These are phyloP conservation scores for Adelosebastes latens DNA, from an alignment of 2,797 vertebrate genomes.

Conservation along the genomic window DNA sequence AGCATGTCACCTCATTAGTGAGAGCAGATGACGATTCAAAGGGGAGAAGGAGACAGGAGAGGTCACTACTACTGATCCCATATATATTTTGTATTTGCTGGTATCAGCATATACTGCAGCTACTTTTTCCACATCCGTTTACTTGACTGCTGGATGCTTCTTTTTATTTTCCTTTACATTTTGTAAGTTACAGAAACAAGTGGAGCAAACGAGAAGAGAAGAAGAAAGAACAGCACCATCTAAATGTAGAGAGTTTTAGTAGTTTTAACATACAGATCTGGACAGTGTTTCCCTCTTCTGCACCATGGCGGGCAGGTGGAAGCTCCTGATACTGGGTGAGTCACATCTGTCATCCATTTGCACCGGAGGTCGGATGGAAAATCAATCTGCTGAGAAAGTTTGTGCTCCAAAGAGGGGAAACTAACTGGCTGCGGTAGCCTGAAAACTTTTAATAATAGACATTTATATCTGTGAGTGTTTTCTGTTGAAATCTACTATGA, in stretches of 20 bases:
- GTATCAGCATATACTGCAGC: neutral
- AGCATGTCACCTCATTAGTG: conserved; percentile 7
- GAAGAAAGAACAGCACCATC: neutral
- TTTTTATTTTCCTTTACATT: neutral
- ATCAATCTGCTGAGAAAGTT: neutral
- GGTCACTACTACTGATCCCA: neutral
- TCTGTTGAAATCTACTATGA: neutral
- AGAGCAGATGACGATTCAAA: conserved; percentile 19
- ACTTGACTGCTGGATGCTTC: neutral
- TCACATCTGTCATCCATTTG: conserved; percentile 47
- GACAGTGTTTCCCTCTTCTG: conserved; percentile 1
- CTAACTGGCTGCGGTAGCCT: neutral
- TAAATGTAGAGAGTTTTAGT: neutral
- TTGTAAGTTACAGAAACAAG: neutral
- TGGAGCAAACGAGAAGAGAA: neutral
- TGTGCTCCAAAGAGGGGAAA: neutral
- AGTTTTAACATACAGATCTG: conserved; percentile 7
- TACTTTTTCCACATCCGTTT: neutral
- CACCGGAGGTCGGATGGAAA: conserved; percentile 26
- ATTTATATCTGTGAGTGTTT: neutral
- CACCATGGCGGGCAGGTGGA: conserved; percentile 57
- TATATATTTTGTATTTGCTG: neutral
- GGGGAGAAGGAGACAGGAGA: neutral
- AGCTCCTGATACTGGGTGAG: conserved; percentile 72
- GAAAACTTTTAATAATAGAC: neutral